phyloP scores from a whole-genome alignment of 2,888 invertebrate genomes.

The Dicroscelio sp. region DNA sequence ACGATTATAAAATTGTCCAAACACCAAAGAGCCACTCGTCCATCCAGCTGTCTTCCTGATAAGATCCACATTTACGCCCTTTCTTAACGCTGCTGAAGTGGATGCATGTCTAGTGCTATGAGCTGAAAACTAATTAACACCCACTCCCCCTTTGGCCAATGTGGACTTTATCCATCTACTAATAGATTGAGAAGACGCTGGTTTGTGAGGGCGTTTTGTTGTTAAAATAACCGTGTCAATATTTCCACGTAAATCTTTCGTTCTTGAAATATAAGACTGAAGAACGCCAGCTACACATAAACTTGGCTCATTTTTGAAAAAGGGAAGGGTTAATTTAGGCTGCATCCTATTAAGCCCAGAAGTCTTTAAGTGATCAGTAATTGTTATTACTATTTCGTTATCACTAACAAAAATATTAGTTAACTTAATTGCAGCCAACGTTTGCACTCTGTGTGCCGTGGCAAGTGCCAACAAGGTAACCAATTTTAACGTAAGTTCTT shows the following conservation, averaged over 20 bases:
- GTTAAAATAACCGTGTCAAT: slow-evolving; percentile 68
- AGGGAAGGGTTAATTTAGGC: too few species aligned
- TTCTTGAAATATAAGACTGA: too few species aligned
- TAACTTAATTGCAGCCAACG: not conserved
- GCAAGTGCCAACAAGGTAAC: not conserved
- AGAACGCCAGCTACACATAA: too few species aligned
- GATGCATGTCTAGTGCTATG: not conserved
- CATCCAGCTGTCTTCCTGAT: not conserved
- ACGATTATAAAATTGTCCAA: not conserved
- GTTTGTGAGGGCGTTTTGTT: not conserved
- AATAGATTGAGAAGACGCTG: not conserved
- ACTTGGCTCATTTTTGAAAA: too few species aligned
- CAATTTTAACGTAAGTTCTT: not conserved
- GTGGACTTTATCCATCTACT: not conserved
- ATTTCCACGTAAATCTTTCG: not conserved
- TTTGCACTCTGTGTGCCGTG: not conserved
- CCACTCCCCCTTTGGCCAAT: not conserved
- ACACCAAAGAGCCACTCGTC: not conserved
- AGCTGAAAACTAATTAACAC: not conserved
- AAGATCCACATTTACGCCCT: not conserved
- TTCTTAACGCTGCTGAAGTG: not conserved
- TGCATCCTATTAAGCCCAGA: not conserved
- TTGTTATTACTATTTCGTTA: not conserved
- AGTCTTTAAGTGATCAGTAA: not conserved
- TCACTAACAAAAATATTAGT: too few species aligned